These are phyloP conservation scores for Ceyx margarethae DNA, from an alignment of 2,113 vertebrate species.

Conservation along the genomic window DNA sequence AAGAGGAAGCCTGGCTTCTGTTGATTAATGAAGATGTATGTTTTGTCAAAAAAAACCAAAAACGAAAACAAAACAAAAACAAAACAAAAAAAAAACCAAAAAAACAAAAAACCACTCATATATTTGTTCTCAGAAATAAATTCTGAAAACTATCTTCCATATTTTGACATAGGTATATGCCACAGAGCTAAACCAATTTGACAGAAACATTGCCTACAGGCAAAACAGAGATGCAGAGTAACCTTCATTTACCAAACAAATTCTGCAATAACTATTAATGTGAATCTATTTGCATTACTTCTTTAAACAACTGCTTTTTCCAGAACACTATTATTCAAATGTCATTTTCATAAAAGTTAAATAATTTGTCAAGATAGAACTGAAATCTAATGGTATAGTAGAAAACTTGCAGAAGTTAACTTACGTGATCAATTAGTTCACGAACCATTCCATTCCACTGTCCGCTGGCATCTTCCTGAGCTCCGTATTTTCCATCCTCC, in stretches of 20 bases:
- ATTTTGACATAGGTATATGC: neutral
- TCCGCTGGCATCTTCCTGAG: conserved; percentile 92
- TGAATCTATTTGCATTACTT: neutral
- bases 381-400: neutral
- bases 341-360: neutral
- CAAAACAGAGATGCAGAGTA: neutral
- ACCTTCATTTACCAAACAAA: neutral
- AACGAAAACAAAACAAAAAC: too few species aligned
- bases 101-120: too few species aligned
- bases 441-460: conserved; percentile 99
- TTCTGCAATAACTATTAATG: neutral
- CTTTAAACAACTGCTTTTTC: neutral
- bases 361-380: neutral
- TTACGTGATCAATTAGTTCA: conserved; percentile 97
- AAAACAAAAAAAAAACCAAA: neutral
- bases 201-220: neutral
- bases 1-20: too few species aligned
- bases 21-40: too few species aligned
- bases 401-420: conserved; percentile 53
- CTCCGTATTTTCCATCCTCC: conserved; percentile 94
- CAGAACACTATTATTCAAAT: neutral
- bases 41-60: too few species aligned
- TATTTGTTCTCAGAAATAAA: neutral
- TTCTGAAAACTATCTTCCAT: neutral
- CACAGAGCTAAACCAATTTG: neutral